Conservation (phyloP, 2,888 invertebrate genomes). For the Chesias legatella region DNA sequence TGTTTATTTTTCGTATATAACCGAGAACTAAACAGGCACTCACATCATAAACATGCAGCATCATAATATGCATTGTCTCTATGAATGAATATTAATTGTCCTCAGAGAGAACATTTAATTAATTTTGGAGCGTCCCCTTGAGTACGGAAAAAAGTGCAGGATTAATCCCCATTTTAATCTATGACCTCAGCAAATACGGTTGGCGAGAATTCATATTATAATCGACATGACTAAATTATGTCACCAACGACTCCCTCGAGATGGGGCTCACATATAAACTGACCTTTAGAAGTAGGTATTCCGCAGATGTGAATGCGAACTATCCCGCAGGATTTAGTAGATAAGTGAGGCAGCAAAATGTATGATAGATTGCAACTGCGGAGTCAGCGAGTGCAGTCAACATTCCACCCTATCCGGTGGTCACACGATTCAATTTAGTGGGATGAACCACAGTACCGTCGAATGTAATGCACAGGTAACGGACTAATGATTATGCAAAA, state of each 20-base stretch:
- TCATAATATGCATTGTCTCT: too few species aligned
- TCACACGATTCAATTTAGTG: constrained; percentile 5
- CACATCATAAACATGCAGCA: too few species aligned
- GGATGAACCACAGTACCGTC: background rate
- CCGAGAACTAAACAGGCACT: too few species aligned
- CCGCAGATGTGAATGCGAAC: background rate
- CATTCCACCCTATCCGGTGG: constrained; percentile 2
- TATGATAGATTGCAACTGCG: constrained; percentile 14
- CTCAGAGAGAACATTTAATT: too few species aligned
- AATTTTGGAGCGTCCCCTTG: background rate
- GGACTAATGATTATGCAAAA: constrained; percentile 18
- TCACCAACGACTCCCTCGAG: too few species aligned
- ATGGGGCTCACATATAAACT: too few species aligned
- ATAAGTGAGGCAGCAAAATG: constrained; percentile 13
- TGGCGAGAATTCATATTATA: constrained; percentile 8
- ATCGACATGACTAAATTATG: background rate
- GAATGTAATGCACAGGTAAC: constrained; percentile 13
- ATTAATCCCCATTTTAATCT: constrained; percentile 1
- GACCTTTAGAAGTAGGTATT: too few species aligned
- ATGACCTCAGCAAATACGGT: constrained; percentile 2
- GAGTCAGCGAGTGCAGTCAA: constrained; percentile 3
- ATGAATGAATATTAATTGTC: too few species aligned
- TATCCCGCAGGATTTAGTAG: constrained; percentile 5
- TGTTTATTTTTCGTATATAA: too few species aligned
- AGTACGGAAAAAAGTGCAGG: background rate